These are phyloP conservation scores for Psilopogon haemacephalus DNA, from an alignment of 2,113 vertebrate species.

Conservation along the genomic window DNA sequence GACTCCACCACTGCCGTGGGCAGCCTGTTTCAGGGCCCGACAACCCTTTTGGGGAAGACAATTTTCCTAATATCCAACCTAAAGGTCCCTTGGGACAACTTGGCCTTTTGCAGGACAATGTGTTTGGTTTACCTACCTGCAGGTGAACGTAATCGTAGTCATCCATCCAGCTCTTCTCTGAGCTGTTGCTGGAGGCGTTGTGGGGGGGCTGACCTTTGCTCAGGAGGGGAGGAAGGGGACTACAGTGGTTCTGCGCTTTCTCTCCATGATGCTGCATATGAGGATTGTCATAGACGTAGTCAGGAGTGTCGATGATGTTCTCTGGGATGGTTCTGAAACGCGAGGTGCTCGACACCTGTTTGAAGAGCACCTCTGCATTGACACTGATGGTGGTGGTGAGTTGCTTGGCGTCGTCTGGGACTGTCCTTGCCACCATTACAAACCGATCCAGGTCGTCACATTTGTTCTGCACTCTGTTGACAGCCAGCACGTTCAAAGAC, in stretches of 20 bases:
- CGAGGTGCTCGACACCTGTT: slow-evolving; percentile 31
- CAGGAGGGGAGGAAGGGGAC: slow-evolving; percentile 68
- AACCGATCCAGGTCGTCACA: slow-evolving; percentile 91
- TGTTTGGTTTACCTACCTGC: slow-evolving; percentile 78
- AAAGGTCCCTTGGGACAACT: not conserved
- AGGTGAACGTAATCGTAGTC: slow-evolving; percentile 97
- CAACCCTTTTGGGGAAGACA: not conserved
- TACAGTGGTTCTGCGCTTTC: slow-evolving; percentile 71
- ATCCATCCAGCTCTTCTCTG: slow-evolving; percentile 97
- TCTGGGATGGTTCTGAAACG: slow-evolving; percentile 56
- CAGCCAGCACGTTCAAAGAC: slow-evolving; percentile 81
- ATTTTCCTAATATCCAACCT: not conserved
- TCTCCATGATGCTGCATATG: slow-evolving; percentile 62
- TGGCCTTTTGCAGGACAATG: not conserved
- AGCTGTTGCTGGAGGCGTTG: slow-evolving; percentile 79
- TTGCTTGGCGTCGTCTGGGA: slow-evolving; percentile 90
- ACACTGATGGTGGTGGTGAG: slow-evolving; percentile 85
- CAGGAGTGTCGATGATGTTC: slow-evolving; percentile 14
- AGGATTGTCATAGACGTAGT: slow-evolving; percentile 51
- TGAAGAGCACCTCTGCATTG: slow-evolving; percentile 86
- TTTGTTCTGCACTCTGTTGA: slow-evolving; percentile 83
- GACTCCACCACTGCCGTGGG: not conserved
- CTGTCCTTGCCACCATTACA: slow-evolving; percentile 89
- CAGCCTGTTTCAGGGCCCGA: not conserved
- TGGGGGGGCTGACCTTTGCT: slow-evolving; percentile 77